These are phyloP conservation scores for Acleris laterana DNA, from an alignment of 2,888 invertebrate genomes.

Conservation along the genomic window DNA sequence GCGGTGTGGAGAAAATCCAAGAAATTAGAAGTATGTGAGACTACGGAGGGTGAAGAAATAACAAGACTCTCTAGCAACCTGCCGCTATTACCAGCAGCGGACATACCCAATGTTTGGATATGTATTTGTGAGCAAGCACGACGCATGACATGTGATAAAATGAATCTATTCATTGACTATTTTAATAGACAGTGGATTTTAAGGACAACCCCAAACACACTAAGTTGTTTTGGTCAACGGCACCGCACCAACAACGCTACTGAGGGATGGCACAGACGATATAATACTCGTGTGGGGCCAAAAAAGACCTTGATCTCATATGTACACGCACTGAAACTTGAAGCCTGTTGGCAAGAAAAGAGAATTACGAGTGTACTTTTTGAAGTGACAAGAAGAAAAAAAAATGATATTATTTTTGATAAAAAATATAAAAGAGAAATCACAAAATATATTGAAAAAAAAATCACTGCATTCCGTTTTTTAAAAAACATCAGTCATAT, in stretches of 20 bases:
- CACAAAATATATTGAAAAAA: background rate
- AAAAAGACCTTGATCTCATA: slow-evolving; percentile 5
- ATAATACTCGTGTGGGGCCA: slow-evolving; percentile 7
- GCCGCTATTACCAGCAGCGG: slow-evolving; percentile 10
- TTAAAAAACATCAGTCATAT: slow-evolving; percentile 4
- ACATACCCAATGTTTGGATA: slow-evolving; percentile 11
- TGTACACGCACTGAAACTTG: no score
- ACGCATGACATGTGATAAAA: slow-evolving; percentile 4
- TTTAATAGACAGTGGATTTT: slow-evolving; percentile 11
- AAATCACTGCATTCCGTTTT: background rate
- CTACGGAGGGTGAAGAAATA: slow-evolving; percentile 10
- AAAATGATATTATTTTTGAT: slow-evolving; percentile 10
- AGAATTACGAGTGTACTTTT: no score
- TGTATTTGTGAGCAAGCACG: background rate
- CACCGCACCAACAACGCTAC: background rate
- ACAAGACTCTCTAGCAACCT: slow-evolving; percentile 12
- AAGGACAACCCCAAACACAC: background rate
- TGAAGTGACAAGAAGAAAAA: background rate
- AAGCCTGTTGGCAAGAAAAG: no score
- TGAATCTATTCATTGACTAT: slow-evolving; percentile 6
- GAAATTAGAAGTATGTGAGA: no score
- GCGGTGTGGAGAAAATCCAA: no score
- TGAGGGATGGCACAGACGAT: slow-evolving; percentile 14
- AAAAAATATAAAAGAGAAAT: slow-evolving; percentile 8
- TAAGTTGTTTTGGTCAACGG: no score